phyloP scores from a whole-genome alignment of 1,140 invertebrate species.

The silkworm (Bombyx mori) region DNA sequence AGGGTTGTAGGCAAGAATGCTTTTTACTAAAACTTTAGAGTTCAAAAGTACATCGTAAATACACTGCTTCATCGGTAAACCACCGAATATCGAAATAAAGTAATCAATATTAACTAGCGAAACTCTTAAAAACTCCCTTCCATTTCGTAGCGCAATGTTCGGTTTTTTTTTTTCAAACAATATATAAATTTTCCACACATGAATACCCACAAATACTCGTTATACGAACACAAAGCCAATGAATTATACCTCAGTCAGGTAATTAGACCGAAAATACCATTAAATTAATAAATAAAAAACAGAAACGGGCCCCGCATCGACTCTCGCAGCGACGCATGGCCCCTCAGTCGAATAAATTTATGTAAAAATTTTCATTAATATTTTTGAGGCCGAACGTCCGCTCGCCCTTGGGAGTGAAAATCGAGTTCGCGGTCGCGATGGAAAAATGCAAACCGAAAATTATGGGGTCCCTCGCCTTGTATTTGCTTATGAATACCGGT shows the following conservation, averaged over 20 bases:
- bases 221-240: conserved; percentile 41
- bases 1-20: conserved; percentile 72
- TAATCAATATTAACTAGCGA: too few relatives aligned
- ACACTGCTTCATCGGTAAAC: too few relatives aligned
- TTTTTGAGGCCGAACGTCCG: conserved; percentile 65
- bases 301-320: conserved; percentile 48
- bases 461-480: conserved; percentile 64
- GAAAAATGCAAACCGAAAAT: conserved; percentile 71
- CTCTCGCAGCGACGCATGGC: conserved; percentile 42
- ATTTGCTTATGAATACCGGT: conserved; percentile 67
- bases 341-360: conserved; percentile 70
- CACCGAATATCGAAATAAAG: too few relatives aligned
- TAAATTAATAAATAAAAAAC: conserved; percentile 72
- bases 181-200: conserved; percentile 29
- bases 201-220: conserved; percentile 45
- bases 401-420: conserved; percentile 62
- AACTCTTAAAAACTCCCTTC: too few relatives aligned
- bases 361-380: conserved; percentile 72
- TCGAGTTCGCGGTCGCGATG: conserved; percentile 67
- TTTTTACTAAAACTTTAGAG: conserved; percentile 51
- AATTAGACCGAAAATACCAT: conserved; percentile 71
- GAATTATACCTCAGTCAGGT: conserved; percentile 67
- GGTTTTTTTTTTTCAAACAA: conserved; percentile 3
- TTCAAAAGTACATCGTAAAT: too few relatives aligned
- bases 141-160: too few relatives aligned